Evolutionary conservation across 2,113 vertebrate genomes (phyloP), one percentile per base, ranked within the genome.

Genomic region (Cavia aperea): DNA sequence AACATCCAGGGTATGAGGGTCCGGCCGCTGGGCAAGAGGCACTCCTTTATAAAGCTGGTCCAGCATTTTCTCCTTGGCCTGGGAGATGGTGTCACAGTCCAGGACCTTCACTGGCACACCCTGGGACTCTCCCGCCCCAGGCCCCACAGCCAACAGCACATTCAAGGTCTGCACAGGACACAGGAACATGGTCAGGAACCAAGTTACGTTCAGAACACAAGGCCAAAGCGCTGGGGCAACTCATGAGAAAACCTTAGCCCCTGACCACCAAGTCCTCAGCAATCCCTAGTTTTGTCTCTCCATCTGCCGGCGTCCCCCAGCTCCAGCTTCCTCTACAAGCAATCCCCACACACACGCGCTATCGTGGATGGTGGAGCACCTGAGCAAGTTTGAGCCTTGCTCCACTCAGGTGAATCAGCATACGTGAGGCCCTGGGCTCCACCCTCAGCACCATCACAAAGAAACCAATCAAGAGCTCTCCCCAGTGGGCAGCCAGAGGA

Each of bases 21-120:
- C 99, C 4, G 99, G 99, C 12, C 99, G 97, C 95, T 99, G 98
- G 94, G 98, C 98, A 93, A 98, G 99, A 8, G 99, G 98, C 0
- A 98, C 98, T 95, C 98, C 98, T 96, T 99, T 99, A 95, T 98
- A 99, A 91, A 99, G 98, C 97, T 99, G 99, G 92, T 99, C 99
- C 56, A 99, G 98, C 95, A 99, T 98, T 96, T 99, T 99, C 97
- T 99, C 99, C 95, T 99, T 99, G 96, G 99, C 99, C 96, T 99
- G 99, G 4, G 98, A 98, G 97, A 99, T 99, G 95, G 99, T 99
- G 96, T 99, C 99, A 94, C 98, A 99, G 97, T 99, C 99, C 65
- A 99, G 96, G 46, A 99, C 98, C 96, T 99, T 99, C 1, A 98
- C 98, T 2, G 98, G 98, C 49, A 99, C 95, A 0, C 98, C 98